phyloP scores from a whole-genome alignment of 2,113 vertebrate genomes.

The Lates calcarifer region DNA sequence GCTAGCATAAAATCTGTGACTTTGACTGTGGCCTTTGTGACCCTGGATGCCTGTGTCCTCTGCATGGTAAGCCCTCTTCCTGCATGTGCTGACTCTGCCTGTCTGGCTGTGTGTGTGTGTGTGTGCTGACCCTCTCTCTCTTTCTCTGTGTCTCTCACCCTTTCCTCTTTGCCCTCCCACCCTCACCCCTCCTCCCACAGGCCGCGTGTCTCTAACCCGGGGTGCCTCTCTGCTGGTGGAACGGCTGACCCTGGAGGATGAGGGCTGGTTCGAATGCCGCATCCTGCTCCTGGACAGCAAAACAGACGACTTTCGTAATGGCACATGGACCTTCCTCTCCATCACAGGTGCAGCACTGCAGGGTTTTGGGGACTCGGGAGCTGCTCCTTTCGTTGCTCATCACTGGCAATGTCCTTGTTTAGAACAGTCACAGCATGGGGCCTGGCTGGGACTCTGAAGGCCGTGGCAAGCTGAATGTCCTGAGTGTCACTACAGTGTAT shows the following conservation, averaged over 20 bases:
- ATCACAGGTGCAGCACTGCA: conserved; percentile 88
- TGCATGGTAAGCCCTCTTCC: conserved; percentile 56
- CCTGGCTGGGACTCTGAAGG: conserved; percentile 43
- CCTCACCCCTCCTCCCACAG: conserved; percentile 76
- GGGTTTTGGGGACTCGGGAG: conserved; percentile 51
- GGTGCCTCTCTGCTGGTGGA: conserved; percentile 92
- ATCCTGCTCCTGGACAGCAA: conserved; percentile 92
- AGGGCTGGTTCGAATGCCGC: conserved; percentile 97
- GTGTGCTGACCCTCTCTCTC: conserved; percentile 32
- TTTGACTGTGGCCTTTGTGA: conserved; percentile 70
- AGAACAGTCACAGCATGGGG: conserved; percentile 59
- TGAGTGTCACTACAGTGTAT: conserved; percentile 16
- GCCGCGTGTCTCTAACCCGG: conserved; percentile 88
- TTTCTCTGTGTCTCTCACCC: conserved; percentile 15
- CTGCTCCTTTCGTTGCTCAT: conserved; percentile 38
- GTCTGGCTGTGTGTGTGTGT: conserved; percentile 52
- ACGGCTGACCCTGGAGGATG: conserved; percentile 89
- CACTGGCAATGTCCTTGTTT: conserved; percentile 51
- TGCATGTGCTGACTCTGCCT: conserved; percentile 73
- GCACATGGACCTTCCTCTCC: conserved; percentile 97
- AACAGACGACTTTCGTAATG: conserved; percentile 92
- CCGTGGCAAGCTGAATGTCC: conserved; percentile 34
- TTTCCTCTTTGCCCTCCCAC: conserved; percentile 5
- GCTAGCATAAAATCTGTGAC: conserved; percentile 27
- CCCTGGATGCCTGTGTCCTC: conserved; percentile 61